phyloP scores from a whole-genome alignment of 64 coral and sea anemone genomes.

The Porites lutea region DNA sequence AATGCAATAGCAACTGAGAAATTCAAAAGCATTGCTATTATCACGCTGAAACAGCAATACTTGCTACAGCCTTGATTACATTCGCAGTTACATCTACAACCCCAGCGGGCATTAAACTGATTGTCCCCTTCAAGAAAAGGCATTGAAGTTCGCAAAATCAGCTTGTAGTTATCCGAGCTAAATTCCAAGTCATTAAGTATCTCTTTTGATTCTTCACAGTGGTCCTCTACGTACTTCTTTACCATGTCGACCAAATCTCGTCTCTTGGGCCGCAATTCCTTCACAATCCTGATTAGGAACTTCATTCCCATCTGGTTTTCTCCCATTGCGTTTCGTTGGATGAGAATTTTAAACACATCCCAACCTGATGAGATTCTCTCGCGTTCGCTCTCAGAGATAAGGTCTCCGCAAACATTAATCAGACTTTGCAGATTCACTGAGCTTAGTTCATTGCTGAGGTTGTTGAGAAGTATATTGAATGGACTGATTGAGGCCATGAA shows the following conservation, averaged over 20 bases:
- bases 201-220: not conserved
- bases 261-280: conserved; percentile 55
- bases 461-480: conserved; percentile 70
- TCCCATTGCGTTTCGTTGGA: conserved; percentile 61
- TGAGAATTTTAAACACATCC: conserved; percentile 65
- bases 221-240: conserved; percentile 24
- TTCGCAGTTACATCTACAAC: conserved; percentile 15
- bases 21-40: not conserved
- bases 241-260: conserved; percentile 68
- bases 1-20: not conserved
- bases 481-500: conserved; percentile 27
- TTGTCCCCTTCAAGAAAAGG: not conserved
- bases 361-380: conserved; percentile 60
- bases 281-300: conserved; percentile 55
- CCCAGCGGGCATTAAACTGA: not conserved
- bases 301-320: conserved; percentile 47
- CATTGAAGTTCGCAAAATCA: not conserved
- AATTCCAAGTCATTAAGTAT: not conserved
- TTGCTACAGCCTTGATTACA: not conserved
- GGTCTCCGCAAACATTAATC: conserved; percentile 46
- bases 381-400: conserved; percentile 31
- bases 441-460: conserved; percentile 76
- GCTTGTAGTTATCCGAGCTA: not conserved
- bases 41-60: not conserved
- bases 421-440: conserved; percentile 64